Conservation (phyloP, 2,888 invertebrate genomes). For the Bedellia somnulentella region DNA sequence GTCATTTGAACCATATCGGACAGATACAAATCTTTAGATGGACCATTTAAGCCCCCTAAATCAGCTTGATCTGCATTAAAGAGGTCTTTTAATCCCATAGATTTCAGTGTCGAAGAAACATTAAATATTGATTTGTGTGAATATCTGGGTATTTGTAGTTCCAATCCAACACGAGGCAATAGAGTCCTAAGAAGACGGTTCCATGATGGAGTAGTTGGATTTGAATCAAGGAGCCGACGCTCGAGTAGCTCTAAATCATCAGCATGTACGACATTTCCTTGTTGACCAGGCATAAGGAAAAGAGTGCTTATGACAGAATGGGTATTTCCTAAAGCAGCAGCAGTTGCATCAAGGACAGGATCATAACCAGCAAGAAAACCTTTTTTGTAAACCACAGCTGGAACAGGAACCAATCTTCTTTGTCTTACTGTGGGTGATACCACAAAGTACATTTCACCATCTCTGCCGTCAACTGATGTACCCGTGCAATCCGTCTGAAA, state of each 20-base stretch:
- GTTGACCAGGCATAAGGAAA: conserved; percentile 83
- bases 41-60: conserved; percentile 79
- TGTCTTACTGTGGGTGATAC: conserved; percentile 79
- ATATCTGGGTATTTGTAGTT: conserved; percentile 83
- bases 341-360: conserved; percentile 80
- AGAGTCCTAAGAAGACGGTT: conserved; percentile 72
- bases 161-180: conserved; percentile 74
- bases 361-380: conserved; percentile 86
- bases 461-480: conserved; percentile 74
- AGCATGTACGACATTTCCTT: conserved; percentile 76
- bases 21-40: conserved; percentile 76
- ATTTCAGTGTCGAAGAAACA: conserved; percentile 73
- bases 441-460: conserved; percentile 86
- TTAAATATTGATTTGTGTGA: conserved; percentile 82
- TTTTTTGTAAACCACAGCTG: conserved; percentile 75
- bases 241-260: conserved; percentile 78
- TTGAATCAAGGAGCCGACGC: conserved; percentile 66
- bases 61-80: conserved; percentile 78
- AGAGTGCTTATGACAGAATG: conserved; percentile 76
- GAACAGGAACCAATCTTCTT: conserved; percentile 78
- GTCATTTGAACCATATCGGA: conserved; percentile 84
- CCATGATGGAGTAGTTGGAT: conserved; percentile 72
- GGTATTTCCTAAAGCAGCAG: conserved; percentile 72
- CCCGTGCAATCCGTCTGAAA: conserved; percentile 78
- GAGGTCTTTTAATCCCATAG: conserved; percentile 80